Evolutionary conservation across 2,888 invertebrate genomes (phyloP), one percentile per base, ranked within the genome.

Genomic region (Trimorus sp.): DNA sequence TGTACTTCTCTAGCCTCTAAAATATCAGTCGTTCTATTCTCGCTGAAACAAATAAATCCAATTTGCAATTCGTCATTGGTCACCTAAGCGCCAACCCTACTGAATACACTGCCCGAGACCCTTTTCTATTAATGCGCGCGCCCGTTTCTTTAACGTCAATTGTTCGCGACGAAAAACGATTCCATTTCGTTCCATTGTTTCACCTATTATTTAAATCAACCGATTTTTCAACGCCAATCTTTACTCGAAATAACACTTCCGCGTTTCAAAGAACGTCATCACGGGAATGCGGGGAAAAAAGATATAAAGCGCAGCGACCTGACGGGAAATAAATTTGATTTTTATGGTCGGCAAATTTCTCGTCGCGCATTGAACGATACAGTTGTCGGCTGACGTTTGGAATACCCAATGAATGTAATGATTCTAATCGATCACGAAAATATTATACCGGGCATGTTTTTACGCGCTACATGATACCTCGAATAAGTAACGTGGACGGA

Each of bases 1-100:
- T 91, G 91, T 68, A 91, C 85, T 77, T 92, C 92, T 79, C 88
- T 87, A 81, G 91, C 93, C 66, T 87, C 87, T 74, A 88, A 79
- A 45, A 87, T 86, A 84, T 91, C 90, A 54, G 85, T 88, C 49
- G 91, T 91, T 84, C 92, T 90, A 89, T 93, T 94, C 85, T 92
- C 93, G 84, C 93, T 94, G 91, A 12, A 91, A 88, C 40, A 48
- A 85, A 77, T 15, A 42, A 75, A 65, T 70, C 65, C 59, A 65
- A 79, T 79, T 75, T 75, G 54, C 69, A 65, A 68, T 69, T 79
- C 42, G 68, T 69, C 74, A 73, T 62, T 73, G 66, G 68, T 68
- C 40, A 53, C 59, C 45, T 16, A 42, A 58, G 37, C 9, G 54
- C 65, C 74, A 58, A 58, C 16, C 53, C 15, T 9, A 80, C 54